Evolutionary conservation across 1,140 invertebrate genomes (phyloP), one percentile per base, ranked within the genome.

Genomic region (Drosophila rhopaloa): DNA sequence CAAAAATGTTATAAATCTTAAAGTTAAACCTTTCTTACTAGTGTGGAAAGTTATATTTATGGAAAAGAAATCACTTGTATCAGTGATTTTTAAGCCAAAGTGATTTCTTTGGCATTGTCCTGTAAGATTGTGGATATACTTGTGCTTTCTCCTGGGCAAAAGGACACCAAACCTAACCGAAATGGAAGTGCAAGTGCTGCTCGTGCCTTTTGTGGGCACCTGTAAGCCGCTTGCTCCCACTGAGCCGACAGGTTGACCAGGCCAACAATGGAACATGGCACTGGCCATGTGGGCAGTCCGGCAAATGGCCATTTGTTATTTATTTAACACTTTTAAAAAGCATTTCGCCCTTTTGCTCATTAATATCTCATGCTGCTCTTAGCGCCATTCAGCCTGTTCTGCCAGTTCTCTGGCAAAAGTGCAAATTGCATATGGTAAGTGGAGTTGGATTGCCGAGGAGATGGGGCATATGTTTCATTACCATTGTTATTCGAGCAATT

Each of bases 271-370:
- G 19, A 19, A 13, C 13, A 14, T 7, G 8, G 10, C 24, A 32
- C n/a, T 58, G 54, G 37, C 27, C 53, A 43, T 59, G 54, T 24
- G 54, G 38, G 55, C 54, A 60, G 60, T 32, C 43, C 43, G 46
- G 48, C 79, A 78, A 86, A 77, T 81, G 74, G 82, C 54, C 47
- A 68, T 82, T 72, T 79, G 84, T 90, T 90, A 88, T 90, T 90
- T 90, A 91, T 91, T 91, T 91, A 88, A 83, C 74, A 81, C 80
- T 88, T 90, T 90, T 86, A 84, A 91, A 91, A 88, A 91, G 88
- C 88, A 90, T 88, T 88, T 57, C 80, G 84, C 84, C 72, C 82
- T 48, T 79, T 76, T 84, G 66, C 82, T 91, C 88, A 91, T 91
- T 91, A 91, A 91, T 88, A 76, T 91, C 88, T 84, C 88, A 91